A percentile compares a stretch with the other conserved stretches of the same genome.
Conservation (phyloP, 1,140 invertebrate genomes). For the Hylaeus anthracinus region DNA sequence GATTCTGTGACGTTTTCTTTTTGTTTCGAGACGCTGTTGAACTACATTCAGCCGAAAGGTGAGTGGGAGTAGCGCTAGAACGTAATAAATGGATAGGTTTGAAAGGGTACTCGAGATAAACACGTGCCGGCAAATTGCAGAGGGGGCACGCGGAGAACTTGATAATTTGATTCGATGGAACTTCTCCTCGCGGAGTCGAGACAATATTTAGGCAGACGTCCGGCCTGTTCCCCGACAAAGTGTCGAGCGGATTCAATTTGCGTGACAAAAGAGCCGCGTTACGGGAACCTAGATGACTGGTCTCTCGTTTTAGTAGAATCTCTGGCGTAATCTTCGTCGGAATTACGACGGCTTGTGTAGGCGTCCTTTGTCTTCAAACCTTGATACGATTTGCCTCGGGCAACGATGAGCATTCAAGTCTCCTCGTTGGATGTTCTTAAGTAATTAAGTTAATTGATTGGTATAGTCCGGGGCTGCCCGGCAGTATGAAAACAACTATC, state of each 20-base stretch:
- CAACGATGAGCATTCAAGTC: background rate
- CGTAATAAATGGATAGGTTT: background rate
- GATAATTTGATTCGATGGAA: constrained; percentile 19
- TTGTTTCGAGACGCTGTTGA: too few relatives aligned
- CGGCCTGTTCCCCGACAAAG: background rate
- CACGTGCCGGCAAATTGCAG: too few relatives aligned
- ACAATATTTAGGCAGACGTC: constrained; percentile 17
- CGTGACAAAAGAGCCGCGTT: constrained; percentile 24
- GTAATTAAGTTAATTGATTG: background rate
- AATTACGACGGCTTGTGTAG: background rate
- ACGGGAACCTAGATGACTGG: background rate
- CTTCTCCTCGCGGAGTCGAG: background rate
- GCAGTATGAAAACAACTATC: too few relatives aligned
- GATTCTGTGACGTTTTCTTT: background rate
- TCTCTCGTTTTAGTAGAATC: background rate
- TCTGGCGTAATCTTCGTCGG: background rate
- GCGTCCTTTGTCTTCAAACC: constrained; percentile 17
- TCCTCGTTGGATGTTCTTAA: background rate
- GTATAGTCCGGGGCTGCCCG: too few relatives aligned
- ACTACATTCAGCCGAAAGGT: background rate
- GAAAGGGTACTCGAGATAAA: background rate
- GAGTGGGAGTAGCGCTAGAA: background rate
- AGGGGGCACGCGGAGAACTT: background rate
- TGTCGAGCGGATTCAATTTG: constrained; percentile 36
- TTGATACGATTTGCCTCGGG: background rate